Percentiles rank a stretch among this genome's conserved stretches.
phyloP scores from a whole-genome alignment of 2,888 invertebrate species.

The Macroteleia sp. region DNA sequence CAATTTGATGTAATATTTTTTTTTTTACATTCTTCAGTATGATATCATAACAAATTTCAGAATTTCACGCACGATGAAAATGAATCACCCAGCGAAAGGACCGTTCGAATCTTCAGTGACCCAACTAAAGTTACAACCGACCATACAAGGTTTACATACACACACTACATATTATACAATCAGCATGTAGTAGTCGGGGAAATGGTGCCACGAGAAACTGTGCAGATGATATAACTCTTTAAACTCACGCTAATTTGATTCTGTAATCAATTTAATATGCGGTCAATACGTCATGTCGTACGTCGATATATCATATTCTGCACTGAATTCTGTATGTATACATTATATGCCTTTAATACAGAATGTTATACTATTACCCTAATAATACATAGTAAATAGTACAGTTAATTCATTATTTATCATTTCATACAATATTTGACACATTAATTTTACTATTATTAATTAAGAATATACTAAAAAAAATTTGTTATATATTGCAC shows the following conservation, averaged over 20 bases:
- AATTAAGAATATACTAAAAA: too few relatives aligned
- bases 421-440: too few relatives aligned
- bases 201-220: conserved; percentile 46
- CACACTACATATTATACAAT: conserved; percentile 25
- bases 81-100: conserved; percentile 29
- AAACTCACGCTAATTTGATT: conserved; percentile 33
- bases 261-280: conserved; percentile 48
- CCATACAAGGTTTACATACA: conserved; percentile 39
- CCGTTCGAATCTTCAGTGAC: conserved; percentile 31
- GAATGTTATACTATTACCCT: conserved; percentile 14
- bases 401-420: too few relatives aligned
- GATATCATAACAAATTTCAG: too few relatives aligned
- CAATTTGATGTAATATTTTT: too few relatives aligned
- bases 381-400: too few relatives aligned
- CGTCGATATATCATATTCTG: conserved; percentile 20
- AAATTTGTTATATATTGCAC: too few relatives aligned
- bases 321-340: not conserved
- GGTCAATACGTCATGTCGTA: conserved; percentile 24
- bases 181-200: conserved; percentile 22
- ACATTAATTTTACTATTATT: too few relatives aligned
- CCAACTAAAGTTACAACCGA: conserved; percentile 28
- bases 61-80: conserved; percentile 17
- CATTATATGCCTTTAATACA: conserved; percentile 3
- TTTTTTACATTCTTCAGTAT: too few relatives aligned
- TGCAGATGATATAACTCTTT: conserved; percentile 43